Evolutionary conservation across 1,140 invertebrate species (phyloP).

Genomic region (Stenopsyche tienmushanensis): DNA sequence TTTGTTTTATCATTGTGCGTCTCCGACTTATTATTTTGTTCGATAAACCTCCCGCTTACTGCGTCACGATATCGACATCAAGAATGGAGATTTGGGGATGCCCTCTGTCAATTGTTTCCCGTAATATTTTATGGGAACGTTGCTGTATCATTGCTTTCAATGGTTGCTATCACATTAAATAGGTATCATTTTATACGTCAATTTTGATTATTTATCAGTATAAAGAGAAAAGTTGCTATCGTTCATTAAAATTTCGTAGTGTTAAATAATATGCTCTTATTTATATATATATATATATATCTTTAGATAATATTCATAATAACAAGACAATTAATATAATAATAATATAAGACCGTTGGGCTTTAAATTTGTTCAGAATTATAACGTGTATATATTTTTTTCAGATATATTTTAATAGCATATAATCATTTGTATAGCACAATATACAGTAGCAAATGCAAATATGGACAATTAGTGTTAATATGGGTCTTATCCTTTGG

Average conservation of each 20-base stretch:
- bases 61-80: slow-evolving; percentile 78
- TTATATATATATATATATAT: not conserved
- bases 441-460: slow-evolving; percentile 71
- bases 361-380: no score
- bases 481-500: slow-evolving; percentile 74
- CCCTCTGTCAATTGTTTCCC: slow-evolving; percentile 80
- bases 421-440: slow-evolving; percentile 71
- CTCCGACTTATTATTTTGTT: slow-evolving; percentile 83
- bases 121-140: slow-evolving; percentile 90
- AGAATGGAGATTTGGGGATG: slow-evolving; percentile 78
- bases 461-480: slow-evolving; percentile 71
- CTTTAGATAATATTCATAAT: not conserved
- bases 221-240: not conserved
- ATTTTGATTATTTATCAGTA: not conserved
- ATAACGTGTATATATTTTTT: slow-evolving; percentile 41
- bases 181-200: slow-evolving; percentile 58
- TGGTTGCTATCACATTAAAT: slow-evolving; percentile 88
- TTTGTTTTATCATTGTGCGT: slow-evolving; percentile 84
- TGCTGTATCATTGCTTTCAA: slow-evolving; percentile 81
- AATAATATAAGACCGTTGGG: no score
- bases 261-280: not conserved
- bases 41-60: slow-evolving; percentile 80
- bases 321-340: not conserved
- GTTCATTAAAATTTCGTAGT: not conserved
- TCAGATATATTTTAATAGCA: slow-evolving; percentile 80